These are phyloP conservation scores for Dysidea cf. avara DNA, from an alignment of 37 sponge, comb jelly and placozoan genomes.

Conservation along the genomic window DNA sequence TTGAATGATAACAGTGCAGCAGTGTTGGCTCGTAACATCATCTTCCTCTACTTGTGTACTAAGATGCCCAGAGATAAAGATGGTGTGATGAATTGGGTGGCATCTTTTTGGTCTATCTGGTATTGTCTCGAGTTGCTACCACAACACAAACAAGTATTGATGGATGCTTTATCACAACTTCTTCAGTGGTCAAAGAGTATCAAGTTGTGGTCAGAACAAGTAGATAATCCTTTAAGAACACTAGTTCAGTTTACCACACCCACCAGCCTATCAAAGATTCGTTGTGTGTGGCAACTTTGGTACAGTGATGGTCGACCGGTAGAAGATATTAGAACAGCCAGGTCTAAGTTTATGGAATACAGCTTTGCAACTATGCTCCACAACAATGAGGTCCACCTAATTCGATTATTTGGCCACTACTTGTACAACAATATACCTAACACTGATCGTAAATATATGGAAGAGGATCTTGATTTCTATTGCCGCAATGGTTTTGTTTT, in stretches of 20 bases:
- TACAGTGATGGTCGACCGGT: not conserved
- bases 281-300: conserved; percentile 35
- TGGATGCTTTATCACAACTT: conserved; percentile 16
- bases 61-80: not conserved
- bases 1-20: conserved; percentile 43
- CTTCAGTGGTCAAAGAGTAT: not conserved
- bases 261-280: not conserved
- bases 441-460: no score
- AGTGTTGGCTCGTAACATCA: conserved; percentile 39
- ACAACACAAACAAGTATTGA: conserved; percentile 5
- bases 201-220: conserved; percentile 3
- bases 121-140: conserved; percentile 44
- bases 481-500: conserved; percentile 7
- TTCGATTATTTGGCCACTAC: no score
- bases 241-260: conserved; percentile 16
- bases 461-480: no score
- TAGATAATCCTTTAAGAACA: not conserved
- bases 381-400: no score
- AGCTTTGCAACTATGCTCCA: no score
- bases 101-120: conserved; percentile 55
- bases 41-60: conserved; percentile 34
- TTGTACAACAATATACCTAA: no score
- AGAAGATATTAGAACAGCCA: not conserved
- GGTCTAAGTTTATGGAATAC: not conserved
- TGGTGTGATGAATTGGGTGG: conserved; percentile 18